These are phyloP conservation scores for Temnothorax ravouxi DNA, from an alignment of 2,888 invertebrate genomes.

Conservation along the genomic window DNA sequence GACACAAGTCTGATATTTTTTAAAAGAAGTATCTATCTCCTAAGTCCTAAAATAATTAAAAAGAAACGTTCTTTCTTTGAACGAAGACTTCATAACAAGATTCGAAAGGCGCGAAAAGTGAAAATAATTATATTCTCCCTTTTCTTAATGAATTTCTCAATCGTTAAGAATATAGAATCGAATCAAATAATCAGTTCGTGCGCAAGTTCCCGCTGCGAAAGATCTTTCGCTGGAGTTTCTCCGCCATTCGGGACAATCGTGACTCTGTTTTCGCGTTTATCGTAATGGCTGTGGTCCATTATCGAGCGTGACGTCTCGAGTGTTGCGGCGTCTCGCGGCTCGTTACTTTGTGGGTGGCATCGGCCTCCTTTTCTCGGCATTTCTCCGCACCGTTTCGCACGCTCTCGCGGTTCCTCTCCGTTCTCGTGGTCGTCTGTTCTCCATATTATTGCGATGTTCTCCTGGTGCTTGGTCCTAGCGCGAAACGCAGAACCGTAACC, in stretches of 20 bases:
- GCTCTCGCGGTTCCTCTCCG: constrained; percentile 11
- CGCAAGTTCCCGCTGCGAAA: neutral
- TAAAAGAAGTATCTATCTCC: neutral
- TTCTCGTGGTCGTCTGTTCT: constrained; percentile 12
- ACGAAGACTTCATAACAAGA: neutral
- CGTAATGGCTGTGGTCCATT: constrained; percentile 75
- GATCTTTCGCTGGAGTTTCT: neutral
- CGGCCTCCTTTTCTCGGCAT: constrained; percentile 28
- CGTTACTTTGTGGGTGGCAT: constrained; percentile 73
- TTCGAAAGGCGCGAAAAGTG: neutral
- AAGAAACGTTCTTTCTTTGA: neutral
- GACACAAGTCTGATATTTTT: neutral
- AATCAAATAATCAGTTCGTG: neutral
- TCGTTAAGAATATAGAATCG: neutral
- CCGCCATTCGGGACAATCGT: constrained; percentile 59
- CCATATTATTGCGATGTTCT: constrained; percentile 22
- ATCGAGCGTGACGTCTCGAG: constrained; percentile 74
- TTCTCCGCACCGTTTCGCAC: constrained; percentile 28
- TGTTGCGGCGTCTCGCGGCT: constrained; percentile 59
- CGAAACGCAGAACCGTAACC: constrained; percentile 3
- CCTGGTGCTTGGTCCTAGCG: neutral
- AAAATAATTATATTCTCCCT: neutral
- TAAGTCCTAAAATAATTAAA: neutral
- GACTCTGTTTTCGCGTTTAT: constrained; percentile 72
- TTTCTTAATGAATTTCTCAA: neutral